phyloP scores from a whole-genome alignment of 1,140 invertebrate species.

The Drosophila parvula region DNA sequence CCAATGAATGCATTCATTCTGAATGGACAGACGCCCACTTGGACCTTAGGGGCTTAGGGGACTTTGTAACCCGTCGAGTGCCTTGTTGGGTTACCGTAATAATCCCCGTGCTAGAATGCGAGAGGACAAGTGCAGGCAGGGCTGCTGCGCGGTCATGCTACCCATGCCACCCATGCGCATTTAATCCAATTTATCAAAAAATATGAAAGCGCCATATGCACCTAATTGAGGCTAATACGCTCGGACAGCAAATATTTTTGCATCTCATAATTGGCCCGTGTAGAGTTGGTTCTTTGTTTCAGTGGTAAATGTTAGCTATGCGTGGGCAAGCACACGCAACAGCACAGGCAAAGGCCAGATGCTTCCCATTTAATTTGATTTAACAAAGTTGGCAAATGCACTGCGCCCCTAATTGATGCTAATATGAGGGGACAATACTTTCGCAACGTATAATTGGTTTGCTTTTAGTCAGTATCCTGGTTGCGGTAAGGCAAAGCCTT shows the following conservation, averaged over 20 bases:
- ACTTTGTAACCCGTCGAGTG: conserved; percentile 9
- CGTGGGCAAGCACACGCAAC: background rate
- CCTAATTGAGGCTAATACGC: conserved; percentile 14
- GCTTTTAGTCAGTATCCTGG: background rate
- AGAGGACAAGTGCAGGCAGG: background rate
- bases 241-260: conserved; percentile 10
- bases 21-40: background rate
- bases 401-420: background rate
- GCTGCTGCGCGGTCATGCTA: background rate
- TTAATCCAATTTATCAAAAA: conserved; percentile 17
- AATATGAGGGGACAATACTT: background rate
- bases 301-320: background rate
- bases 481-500: background rate
- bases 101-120: background rate
- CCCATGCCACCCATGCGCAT: conserved; percentile 1
- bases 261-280: conserved; percentile 15
- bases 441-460: background rate
- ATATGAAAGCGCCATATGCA: background rate
- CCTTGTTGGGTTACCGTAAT: background rate
- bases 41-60: background rate
- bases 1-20: conserved; percentile 7
- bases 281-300: background rate
- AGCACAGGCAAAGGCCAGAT: background rate
- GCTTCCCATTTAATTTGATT: conserved; percentile 2
- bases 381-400: conserved; percentile 3